Evolutionary conservation across 2,797 vertebrate genomes (phyloP), one percentile per base, ranked within the genome.

Genomic region (Enteromius unitaeniatus): DNA sequence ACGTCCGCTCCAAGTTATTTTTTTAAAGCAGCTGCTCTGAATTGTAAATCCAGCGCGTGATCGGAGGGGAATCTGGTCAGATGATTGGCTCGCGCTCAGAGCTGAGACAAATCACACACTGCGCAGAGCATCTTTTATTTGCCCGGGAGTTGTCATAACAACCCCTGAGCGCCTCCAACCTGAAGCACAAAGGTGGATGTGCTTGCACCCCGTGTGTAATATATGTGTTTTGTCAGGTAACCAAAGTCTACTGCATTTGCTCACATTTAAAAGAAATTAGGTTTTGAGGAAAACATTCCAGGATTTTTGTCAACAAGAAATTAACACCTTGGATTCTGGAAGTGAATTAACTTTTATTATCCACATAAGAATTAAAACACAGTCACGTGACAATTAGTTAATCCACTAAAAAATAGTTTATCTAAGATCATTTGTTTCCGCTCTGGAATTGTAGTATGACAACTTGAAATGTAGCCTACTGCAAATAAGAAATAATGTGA

Each of bases 1-100:
- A 47, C 15, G 42, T 51, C 72, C 69, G 51, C 34, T 80, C 53
- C 72, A 70, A 64, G 45, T 73, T 78, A 51, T 81, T 73, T 85
- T 37, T 51, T 81, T 65, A 69, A 80, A 62, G 74, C 80, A 53
- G 65, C 74, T 69, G 65, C n/a, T 78, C 34, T 3, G 53, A 73
- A 69, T 82, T 62, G 78, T 76, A 83, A 88, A 87, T 87, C 78
- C 73, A 75, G 62, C 77, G 34, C 70, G 26, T 31, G 53, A 58
- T 70, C 26, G 14, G 40, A 40, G 34, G 34, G 74, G 14, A 72
- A 53, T 26, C 58, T 60, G 51, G 23, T 42, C 19, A 67, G 19
- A 23, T 49, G 84, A 85, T 72, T 70, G 81, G 78, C 19, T 84
- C 14, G 5, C 42, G 77, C 40, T 65, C 40, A 51, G 49, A 70